These are phyloP conservation scores for Lepidocyrtoides sp. DNA, from an alignment of 2,888 invertebrate genomes.

Conservation along the genomic window DNA sequence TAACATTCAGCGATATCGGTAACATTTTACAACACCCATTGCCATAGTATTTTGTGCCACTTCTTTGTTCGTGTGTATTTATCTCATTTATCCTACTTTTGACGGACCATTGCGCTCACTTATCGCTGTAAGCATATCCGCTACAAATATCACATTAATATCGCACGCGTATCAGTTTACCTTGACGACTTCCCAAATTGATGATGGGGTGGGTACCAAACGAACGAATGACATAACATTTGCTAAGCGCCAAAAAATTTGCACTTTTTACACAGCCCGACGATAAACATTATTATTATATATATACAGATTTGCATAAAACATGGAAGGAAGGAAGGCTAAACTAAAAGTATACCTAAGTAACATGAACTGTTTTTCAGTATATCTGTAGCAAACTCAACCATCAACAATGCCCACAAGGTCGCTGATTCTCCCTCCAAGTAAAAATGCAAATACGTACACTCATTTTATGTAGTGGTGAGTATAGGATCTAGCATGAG, in stretches of 20 bases:
- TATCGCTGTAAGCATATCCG: no score
- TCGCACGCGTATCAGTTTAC: neutral
- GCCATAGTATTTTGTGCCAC: neutral
- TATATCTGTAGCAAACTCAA: no score
- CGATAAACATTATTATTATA: neutral
- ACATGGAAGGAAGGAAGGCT: neutral
- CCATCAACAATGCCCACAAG: neutral
- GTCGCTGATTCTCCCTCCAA: neutral
- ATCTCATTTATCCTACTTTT: neutral
- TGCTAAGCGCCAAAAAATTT: constrained; percentile 17
- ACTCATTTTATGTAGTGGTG: neutral
- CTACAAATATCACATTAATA: neutral
- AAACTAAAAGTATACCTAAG: neutral
- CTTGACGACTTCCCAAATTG: constrained; percentile 16
- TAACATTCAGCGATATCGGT: no score
- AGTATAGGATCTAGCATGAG: neutral
- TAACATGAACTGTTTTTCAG: constrained; percentile 1
- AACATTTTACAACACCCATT: no score
- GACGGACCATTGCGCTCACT: neutral
- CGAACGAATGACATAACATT: constrained; percentile 10
- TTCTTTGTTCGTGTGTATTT: neutral
- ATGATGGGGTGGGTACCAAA: neutral
- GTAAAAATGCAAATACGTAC: neutral
- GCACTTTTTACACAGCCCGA: neutral
- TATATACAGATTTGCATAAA: neutral